phyloP scores from a whole-genome alignment of 2,797 vertebrate species.

The Melanotaenia boesemani region DNA sequence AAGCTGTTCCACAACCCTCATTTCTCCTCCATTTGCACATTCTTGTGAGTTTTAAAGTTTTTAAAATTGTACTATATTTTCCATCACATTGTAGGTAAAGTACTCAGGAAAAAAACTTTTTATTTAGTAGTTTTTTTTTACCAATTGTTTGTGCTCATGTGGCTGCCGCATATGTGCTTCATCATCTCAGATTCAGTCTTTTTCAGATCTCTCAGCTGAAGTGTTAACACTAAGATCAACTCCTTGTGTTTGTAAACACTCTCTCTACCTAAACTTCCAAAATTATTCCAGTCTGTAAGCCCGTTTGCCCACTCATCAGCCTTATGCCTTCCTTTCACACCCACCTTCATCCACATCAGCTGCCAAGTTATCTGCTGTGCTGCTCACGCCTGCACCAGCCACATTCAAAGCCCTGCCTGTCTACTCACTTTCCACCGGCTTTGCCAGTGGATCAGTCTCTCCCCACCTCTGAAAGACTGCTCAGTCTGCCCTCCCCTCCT shows the following conservation, averaged over 20 bases:
- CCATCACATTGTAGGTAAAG: not conserved
- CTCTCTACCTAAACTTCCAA: not conserved
- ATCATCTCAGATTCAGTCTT: not conserved
- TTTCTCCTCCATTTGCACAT: not conserved
- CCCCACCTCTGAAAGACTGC: not conserved
- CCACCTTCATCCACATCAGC: conserved; percentile 11
- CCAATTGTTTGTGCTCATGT: not conserved
- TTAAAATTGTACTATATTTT: not conserved
- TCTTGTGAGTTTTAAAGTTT: not conserved
- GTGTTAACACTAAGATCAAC: not conserved
- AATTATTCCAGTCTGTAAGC: too few species aligned
- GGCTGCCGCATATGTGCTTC: not conserved
- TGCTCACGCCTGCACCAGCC: conserved; percentile 10
- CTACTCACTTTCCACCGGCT: not conserved
- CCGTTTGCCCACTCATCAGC: conserved; percentile 9
- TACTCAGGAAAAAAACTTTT: not conserved
- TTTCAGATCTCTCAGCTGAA: not conserved
- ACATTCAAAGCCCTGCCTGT: conserved; percentile 5
- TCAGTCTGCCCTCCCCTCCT: not conserved
- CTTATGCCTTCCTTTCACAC: not conserved
- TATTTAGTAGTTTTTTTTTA: too few species aligned
- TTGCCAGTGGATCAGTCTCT: conserved; percentile 14
- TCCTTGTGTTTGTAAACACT: not conserved
- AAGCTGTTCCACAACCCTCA: not conserved
- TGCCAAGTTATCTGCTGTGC: conserved; percentile 2